Conservation (phyloP, 2,888 invertebrate genomes). For the Tribolium freemani region DNA sequence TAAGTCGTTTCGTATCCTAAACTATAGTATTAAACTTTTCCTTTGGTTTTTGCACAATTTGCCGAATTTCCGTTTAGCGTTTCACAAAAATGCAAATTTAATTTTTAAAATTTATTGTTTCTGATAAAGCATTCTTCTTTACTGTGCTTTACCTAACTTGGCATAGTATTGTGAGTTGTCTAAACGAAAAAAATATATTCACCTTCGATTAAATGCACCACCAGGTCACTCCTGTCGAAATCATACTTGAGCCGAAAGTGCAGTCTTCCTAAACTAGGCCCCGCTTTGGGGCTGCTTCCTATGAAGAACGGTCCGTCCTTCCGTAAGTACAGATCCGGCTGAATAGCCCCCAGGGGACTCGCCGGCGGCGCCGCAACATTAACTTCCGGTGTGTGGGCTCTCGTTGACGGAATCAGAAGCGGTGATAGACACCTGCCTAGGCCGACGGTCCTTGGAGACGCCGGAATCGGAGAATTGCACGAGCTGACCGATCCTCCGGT, state of each 20-base stretch:
- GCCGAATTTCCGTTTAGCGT: too few relatives aligned
- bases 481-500: conserved; percentile 68
- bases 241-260: conserved; percentile 90
- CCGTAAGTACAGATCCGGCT: conserved; percentile 88
- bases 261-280: conserved; percentile 83
- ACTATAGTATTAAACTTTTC: too few relatives aligned
- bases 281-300: conserved; percentile 72
- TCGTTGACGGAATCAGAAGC: conserved; percentile 81
- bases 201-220: conserved; percentile 93
- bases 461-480: conserved; percentile 64
- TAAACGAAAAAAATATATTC: too few relatives aligned
- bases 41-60: too few relatives aligned
- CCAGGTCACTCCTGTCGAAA: conserved; percentile 89
- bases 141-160: too few relatives aligned
- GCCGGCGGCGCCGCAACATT: conserved; percentile 64
- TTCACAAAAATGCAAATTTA: too few relatives aligned
- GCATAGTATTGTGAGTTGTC: too few relatives aligned
- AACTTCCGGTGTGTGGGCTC: conserved; percentile 64
- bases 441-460: conserved; percentile 59
- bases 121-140: too few relatives aligned
- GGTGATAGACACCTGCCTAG: conserved; percentile 79
- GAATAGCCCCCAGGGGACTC: conserved; percentile 80
- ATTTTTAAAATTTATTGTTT: too few relatives aligned
- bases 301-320: conserved; percentile 84
- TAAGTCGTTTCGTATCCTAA: too few relatives aligned